Base-by-base conservation (phyloP, 2,113 vertebrate species). In the Lophura nycthemera region DNA sequence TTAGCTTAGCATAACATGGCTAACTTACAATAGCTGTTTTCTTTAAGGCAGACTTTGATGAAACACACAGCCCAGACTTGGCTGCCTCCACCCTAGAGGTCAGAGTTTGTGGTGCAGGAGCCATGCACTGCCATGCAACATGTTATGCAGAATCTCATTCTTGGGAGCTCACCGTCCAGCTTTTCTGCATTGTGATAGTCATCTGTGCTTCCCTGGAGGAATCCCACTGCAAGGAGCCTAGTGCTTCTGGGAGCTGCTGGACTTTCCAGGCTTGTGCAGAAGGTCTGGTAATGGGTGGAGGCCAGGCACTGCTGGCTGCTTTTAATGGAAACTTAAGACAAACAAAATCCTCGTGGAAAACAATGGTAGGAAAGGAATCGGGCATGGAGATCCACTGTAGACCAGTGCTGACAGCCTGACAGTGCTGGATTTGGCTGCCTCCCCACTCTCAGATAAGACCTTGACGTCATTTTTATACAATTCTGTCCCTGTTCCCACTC, bases 81-180 rank as follows among this genome's bases (percentile, higher is more conserved):
- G 1, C 30, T 8, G 13, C 10, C 13, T 82, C 29, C 87, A 43
- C 20, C 7, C 7, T 29, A 36, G 30, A 79, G 21, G 17, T 52
- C 13, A 5, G 48, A 8, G 18, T 71, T 52, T 52, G 69, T 25
- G 13, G 13, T 30, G 12, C 25, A 52, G 67, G 15, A 75, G 48
- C 32, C 3, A 0, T 8, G 19, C 1, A 0, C 43, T 72, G 11
- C 17, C 36, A 86, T 74, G 77, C 45, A n/a, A 19, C 7, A 4
- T 2, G 4, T 3, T 3, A 12, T 1, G 11, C 0, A 1, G 17
- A 8, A 12, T 43, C 17, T 30, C 1, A 1, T 17, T 69, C 25
- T 27, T 43, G 43, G 74, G 43, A 84, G 57, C 0, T 0, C 14
- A 3, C n/a, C 18, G 17, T 5, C 45, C 20, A 34, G 10, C 13